Percentiles rank a stretch among this genome's conserved stretches.
These are phyloP conservation scores for Periplaneta americana DNA, from an alignment of 1,140 invertebrate genomes.

Conservation along the genomic window DNA sequence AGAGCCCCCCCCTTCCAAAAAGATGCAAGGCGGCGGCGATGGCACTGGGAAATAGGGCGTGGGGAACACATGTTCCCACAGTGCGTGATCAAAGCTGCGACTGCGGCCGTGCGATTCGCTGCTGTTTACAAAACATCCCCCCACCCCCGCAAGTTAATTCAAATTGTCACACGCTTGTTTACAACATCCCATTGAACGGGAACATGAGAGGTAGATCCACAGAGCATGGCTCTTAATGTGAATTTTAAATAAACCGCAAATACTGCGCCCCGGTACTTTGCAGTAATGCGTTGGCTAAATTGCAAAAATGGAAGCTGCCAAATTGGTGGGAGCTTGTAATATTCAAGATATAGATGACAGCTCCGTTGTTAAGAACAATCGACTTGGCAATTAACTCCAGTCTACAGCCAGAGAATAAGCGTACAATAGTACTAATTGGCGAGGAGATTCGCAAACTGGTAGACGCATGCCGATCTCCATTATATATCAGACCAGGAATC, in stretches of 20 bases:
- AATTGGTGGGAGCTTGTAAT: neutral
- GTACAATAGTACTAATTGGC: too few relatives aligned
- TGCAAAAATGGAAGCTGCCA: neutral
- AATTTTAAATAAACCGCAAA: neutral
- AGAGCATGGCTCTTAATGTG: neutral
- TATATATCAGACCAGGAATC: too few relatives aligned
- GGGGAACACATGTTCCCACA: neutral
- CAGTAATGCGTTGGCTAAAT: neutral
- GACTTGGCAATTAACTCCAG: too few relatives aligned
- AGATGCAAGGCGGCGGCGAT: neutral
- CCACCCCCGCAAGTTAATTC: neutral
- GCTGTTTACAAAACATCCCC: neutral
- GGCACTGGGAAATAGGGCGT: neutral
- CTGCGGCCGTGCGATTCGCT: neutral
- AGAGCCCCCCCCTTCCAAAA: too few relatives aligned
- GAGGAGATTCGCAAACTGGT: too few relatives aligned
- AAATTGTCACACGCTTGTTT: neutral
- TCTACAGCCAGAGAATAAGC: too few relatives aligned
- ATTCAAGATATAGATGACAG: too few relatives aligned
- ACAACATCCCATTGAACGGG: neutral
- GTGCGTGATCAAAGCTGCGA: neutral
- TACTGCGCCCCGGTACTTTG: neutral
- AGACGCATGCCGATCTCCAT: too few relatives aligned
- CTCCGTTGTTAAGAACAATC: too few relatives aligned
- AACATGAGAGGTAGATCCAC: neutral